Evolutionary conservation across 2,888 invertebrate genomes (phyloP), one percentile per base, ranked within the genome.

Genomic region (Orthosia gothica): DNA sequence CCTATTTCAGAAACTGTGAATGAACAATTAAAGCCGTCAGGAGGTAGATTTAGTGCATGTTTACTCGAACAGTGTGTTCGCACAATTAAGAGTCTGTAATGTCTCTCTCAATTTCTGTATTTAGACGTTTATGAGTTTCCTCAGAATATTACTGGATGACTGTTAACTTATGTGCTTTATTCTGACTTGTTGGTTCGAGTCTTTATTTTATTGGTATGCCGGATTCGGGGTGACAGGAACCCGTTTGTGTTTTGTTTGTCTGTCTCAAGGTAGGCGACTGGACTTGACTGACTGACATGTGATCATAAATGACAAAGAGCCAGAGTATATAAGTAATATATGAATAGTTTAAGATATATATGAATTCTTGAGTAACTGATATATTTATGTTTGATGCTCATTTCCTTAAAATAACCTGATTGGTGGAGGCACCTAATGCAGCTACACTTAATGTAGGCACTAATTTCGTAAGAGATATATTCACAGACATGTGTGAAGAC

Each of bases 121-220:
- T 92, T 92, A 92, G 91, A 91, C 85, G 84, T 91, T 91, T 92
- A 91, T 89, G 92, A 89, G 89, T 87, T 88, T 87, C 86, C 82
- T 84, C 83, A 83, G 89, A 81, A 84, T 83, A 77, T 81, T 71
- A 74, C 73, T 79, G 74, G 79, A 77, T 82, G 79, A 72, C 84
- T 72, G 76, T 55, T 76, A 74, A 71, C 74, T 65, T 65, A 52
- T 63, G 62, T 57, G 59, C 63, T 79, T 76, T 70, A 74, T 74
- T 74, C 74, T 40, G 54, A 71, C 74, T 82, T 73, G 72, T 70
- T 71, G 50, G 69, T 47, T 82, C 72, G 68, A 72, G 61, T 77
- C 69, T 80, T 78, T 66, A 81, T 82, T 81, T 74, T 87, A 78
- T 74, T 76, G 69, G 62, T 66, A 61, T 55, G 12, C 61, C 71